These are phyloP conservation scores for Plodia interpunctella DNA, from an alignment of 1,140 invertebrate species.

Conservation along the genomic window DNA sequence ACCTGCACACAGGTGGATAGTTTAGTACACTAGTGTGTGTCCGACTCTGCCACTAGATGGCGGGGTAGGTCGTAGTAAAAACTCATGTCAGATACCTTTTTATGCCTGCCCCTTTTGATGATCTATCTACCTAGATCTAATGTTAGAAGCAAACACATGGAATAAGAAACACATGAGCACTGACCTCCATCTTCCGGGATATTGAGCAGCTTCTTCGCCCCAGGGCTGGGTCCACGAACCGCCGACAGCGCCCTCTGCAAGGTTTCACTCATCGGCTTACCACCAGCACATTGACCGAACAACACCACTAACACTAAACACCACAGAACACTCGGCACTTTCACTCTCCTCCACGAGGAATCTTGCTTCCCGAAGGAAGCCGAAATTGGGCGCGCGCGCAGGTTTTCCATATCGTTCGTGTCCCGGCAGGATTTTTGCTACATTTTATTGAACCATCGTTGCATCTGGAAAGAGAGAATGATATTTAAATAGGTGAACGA, in stretches of 20 bases:
- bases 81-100: too few relatives aligned
- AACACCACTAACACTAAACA: conserved; percentile 47
- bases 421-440: conserved; percentile 20
- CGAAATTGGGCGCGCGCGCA: conserved; percentile 13
- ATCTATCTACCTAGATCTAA: too few relatives aligned
- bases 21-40: too few relatives aligned
- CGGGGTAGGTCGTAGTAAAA: too few relatives aligned
- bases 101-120: too few relatives aligned
- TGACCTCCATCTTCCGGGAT: conserved; percentile 76
- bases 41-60: too few relatives aligned
- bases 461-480: conserved; percentile 49
- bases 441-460: conserved; percentile 28
- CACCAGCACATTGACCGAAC: conserved; percentile 33
- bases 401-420: conserved; percentile 18
- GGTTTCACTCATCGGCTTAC: conserved; percentile 75
- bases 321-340: conserved; percentile 41
- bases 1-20: too few relatives aligned
- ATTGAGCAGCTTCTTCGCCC: conserved; percentile 75
- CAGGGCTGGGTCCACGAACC: conserved; percentile 70
- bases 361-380: conserved; percentile 46
- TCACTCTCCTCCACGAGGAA: conserved; percentile 51
- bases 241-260: conserved; percentile 73
- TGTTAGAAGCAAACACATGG: not conserved
- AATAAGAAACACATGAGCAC: not conserved
- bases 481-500: too few relatives aligned